Conservation (phyloP, 2,888 invertebrate genomes). For the Ochropacha duplaris region DNA sequence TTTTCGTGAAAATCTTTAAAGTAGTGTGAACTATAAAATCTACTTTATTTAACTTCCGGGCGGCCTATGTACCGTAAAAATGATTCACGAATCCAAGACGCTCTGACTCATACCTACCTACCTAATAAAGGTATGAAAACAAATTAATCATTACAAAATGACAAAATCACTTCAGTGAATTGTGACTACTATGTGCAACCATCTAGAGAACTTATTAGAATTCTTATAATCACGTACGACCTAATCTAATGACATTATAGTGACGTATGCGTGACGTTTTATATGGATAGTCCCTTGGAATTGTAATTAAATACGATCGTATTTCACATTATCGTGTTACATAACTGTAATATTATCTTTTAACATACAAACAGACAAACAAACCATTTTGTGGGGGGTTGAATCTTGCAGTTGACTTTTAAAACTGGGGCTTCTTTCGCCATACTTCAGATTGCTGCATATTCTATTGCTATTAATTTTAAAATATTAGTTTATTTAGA, state of each 20-base stretch:
- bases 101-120: neutral
- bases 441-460: too few species aligned
- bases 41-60: slow-evolving; percentile 40
- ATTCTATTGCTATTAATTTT: too few species aligned
- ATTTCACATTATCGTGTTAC: neutral
- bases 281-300: neutral
- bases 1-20: neutral
- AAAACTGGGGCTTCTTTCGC: too few species aligned
- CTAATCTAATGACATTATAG: neutral
- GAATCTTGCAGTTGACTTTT: too few species aligned
- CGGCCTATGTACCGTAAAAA: slow-evolving; percentile 9
- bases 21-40: slow-evolving; percentile 23
- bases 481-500: too few species aligned
- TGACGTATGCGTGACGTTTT: neutral
- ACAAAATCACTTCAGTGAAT: neutral
- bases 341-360: neutral
- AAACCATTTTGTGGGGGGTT: too few species aligned
- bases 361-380: too few species aligned
- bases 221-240: too few species aligned
- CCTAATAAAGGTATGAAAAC: neutral
- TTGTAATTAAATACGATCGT: neutral
- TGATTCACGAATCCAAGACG: neutral
- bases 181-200: neutral
- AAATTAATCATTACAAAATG: neutral
- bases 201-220: neutral